Base-by-base conservation (phyloP, 2,888 invertebrate species). In the Sthenelais limicola region DNA sequence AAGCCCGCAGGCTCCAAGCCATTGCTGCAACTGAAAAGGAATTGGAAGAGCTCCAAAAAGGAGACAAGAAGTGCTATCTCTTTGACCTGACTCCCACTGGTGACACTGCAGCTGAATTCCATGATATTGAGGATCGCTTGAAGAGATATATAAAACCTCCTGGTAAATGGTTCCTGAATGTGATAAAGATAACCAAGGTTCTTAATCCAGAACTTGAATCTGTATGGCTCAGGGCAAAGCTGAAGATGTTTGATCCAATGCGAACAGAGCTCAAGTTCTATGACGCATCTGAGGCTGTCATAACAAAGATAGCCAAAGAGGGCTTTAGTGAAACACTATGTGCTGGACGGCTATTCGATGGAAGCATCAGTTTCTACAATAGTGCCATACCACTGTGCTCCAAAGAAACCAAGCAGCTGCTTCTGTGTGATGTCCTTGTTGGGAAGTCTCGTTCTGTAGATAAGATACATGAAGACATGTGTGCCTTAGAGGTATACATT, bases 391-490 rank as follows among this genome's bases (percentile, higher is more conserved):
- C 66, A 18, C 35, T 71, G 52, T 76, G 75, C 66, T 73, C 76
- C 32, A 73, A 75, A 43, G 76, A 67, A 9, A 75, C 76, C 18
- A 73, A 73, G 33, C 73, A 49, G 71, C 73, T 76, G 1, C 71
- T 76, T 1, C 43, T 75, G 28, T 76, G 76, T 68, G 75, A 75
- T 12, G 76, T 76, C 12, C 71, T 75, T 3, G 71, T 76, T 1
- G 76, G 75, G 15, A 75, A 47, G 47, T 28, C 58, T 18, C 21
- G 33, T 12, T 71, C 73, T 1, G 71, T 68, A 21, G 38, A 3
- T 1, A 26, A n/a, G 15, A 56, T 72, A 21, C 2, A 18, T 0
- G 48, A 32, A 7, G 67, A 72, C 35, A 75, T 71, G 70, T 70
- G 24, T 0, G 15, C 33, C 3, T n/a, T 54, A 24, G 67, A 43